A percentile compares a stretch with the other conserved stretches of the same genome.
Conservation (phyloP, 2,113 vertebrate species). For the Atherinomorus stipes region DNA sequence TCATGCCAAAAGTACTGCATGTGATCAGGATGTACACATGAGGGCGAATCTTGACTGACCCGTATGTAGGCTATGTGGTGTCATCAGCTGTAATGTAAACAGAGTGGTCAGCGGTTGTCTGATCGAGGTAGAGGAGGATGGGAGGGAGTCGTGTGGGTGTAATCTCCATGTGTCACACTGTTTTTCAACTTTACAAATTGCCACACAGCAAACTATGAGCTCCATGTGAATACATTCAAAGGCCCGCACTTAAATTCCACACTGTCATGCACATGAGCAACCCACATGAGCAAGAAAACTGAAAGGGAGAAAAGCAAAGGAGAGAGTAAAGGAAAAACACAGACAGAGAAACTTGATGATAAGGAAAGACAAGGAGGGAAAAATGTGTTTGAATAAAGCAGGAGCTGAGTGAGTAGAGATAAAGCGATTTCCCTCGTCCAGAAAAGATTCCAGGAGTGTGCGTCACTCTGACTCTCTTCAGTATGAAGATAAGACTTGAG, state of each 20-base stretch:
- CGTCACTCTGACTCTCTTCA: not conserved
- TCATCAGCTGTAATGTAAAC: constrained; percentile 4
- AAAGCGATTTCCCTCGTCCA: constrained; percentile 12
- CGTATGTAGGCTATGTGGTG: too few relatives aligned
- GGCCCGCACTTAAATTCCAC: not conserved
- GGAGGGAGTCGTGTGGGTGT: not conserved
- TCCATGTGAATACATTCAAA: not conserved
- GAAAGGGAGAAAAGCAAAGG: not conserved
- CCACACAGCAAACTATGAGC: not conserved
- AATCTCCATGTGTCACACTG: not conserved
- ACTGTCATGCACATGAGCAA: not conserved
- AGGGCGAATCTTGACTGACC: not conserved
- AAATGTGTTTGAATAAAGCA: constrained; percentile 2
- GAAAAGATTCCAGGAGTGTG: not conserved
- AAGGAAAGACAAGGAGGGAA: not conserved
- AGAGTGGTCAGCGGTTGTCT: not conserved
- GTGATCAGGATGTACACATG: not conserved
- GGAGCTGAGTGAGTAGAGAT: not conserved
- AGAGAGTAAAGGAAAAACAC: not conserved
- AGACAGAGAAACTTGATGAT: not conserved
- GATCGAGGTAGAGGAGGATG: not conserved
- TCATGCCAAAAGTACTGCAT: not conserved
- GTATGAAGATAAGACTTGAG: constrained; percentile 7
- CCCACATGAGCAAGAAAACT: not conserved
- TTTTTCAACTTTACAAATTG: not conserved